phyloP scores from a whole-genome alignment of 1,140 invertebrate species.

The Caenorhabditis remanei region DNA sequence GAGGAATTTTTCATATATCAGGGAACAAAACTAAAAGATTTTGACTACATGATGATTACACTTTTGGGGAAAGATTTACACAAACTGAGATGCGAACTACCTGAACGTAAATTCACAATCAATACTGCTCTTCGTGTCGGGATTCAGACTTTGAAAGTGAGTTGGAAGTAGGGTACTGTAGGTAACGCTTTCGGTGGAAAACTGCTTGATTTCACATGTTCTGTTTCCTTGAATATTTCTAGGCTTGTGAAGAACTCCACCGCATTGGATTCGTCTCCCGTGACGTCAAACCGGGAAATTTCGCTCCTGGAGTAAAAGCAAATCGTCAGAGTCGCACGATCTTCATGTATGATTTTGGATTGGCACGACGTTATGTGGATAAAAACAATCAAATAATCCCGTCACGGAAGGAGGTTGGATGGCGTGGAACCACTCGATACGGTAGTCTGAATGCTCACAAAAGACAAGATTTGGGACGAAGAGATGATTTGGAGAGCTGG shows the following conservation, averaged over 20 bases:
- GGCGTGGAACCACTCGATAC: conserved; percentile 69
- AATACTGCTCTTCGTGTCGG: conserved; percentile 69
- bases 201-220: too few relatives aligned
- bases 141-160: conserved; percentile 66
- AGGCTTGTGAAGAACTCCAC: conserved; percentile 71
- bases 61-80: conserved; percentile 71
- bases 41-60: conserved; percentile 69
- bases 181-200: too few relatives aligned
- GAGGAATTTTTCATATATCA: background rate
- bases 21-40: conserved; percentile 62
- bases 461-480: conserved; percentile 61
- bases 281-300: conserved; percentile 70
- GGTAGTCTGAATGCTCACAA: conserved; percentile 64
- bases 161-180: too few relatives aligned
- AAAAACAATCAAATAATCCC: conserved; percentile 64
- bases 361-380: conserved; percentile 58
- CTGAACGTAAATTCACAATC: conserved; percentile 66
- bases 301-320: conserved; percentile 66
- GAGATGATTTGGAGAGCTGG: conserved; percentile 68
- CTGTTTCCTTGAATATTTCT: background rate
- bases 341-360: conserved; percentile 65
- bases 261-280: conserved; percentile 68
- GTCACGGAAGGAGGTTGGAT: conserved; percentile 69
- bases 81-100: conserved; percentile 69
- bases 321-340: conserved; percentile 40